Evolutionary conservation across 92 coral and sea anemone genomes (phyloP).

Genomic region (Phenganax marumi): DNA sequence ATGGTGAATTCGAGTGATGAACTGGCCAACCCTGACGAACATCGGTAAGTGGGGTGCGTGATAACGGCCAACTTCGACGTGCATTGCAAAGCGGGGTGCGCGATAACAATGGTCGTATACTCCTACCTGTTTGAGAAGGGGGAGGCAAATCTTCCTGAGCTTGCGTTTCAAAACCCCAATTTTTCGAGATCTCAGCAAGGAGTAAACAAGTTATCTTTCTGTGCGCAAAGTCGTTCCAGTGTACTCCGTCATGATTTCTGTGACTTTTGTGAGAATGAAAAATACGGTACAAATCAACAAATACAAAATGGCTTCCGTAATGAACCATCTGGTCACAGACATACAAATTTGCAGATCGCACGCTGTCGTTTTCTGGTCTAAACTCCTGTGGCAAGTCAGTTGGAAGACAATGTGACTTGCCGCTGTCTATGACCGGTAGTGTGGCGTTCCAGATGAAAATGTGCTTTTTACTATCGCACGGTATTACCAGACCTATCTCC

Average conservation of each 20-base stretch:
- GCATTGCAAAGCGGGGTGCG: neutral
- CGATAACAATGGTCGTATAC: neutral
- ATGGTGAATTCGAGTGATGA: constrained; percentile 1
- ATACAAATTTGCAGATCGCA: constrained; percentile 63
- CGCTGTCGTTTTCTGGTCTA: constrained; percentile 33
- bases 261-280: constrained; percentile 53
- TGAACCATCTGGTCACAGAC: constrained; percentile 51
- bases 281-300: constrained; percentile 62
- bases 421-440: constrained; percentile 69
- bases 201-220: constrained; percentile 78
- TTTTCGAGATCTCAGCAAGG: constrained; percentile 56
- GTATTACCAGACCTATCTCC: constrained; percentile 48
- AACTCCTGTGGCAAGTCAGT: neutral
- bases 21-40: neutral
- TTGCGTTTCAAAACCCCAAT: constrained; percentile 58
- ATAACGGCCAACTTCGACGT: neutral
- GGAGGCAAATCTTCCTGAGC: constrained; percentile 48
- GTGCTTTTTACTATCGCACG: constrained; percentile 41
- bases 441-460: constrained; percentile 87
- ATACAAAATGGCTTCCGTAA: constrained; percentile 39
- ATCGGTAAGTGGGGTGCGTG: no score
- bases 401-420: constrained; percentile 44
- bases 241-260: constrained; percentile 86
- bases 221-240: constrained; percentile 83
- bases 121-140: neutral